Conservation (phyloP, 2,113 vertebrate genomes). For the Lagopus leucura region DNA sequence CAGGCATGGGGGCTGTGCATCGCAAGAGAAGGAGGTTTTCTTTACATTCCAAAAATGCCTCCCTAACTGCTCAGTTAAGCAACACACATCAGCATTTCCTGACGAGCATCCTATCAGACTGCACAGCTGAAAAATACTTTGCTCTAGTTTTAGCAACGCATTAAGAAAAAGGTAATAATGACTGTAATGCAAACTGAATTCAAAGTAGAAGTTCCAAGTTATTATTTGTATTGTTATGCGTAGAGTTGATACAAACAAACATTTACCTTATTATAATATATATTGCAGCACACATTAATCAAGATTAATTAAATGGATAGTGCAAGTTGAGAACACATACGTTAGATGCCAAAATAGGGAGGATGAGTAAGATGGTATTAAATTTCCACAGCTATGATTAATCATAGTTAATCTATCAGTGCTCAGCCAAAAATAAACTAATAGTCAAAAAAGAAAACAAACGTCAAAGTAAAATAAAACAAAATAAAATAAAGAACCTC, state of each 20-base stretch:
- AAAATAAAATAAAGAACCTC: neutral
- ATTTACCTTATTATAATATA: constrained; percentile 67
- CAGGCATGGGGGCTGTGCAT: constrained; percentile 10
- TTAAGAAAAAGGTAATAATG: constrained; percentile 55
- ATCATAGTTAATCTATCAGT: constrained; percentile 55
- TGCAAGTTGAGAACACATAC: constrained; percentile 38
- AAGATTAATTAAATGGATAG: constrained; percentile 66
- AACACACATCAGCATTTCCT: constrained; percentile 58
- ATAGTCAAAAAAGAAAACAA: neutral
- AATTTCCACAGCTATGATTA: constrained; percentile 56
- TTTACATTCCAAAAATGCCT: constrained; percentile 50
- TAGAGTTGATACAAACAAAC: constrained; percentile 65
- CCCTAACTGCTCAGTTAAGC: constrained; percentile 39
- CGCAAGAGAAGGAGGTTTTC: constrained; percentile 21
- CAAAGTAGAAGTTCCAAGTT: constrained; percentile 60
- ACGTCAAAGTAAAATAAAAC: neutral
- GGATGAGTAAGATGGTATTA: constrained; percentile 56
- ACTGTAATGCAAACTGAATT: constrained; percentile 67
- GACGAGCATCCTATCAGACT: constrained; percentile 35
- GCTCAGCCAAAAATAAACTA: constrained; percentile 52
- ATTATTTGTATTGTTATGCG: constrained; percentile 65
- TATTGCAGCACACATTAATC: constrained; percentile 62
- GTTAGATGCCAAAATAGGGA: constrained; percentile 30
- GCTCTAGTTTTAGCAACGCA: constrained; percentile 26
- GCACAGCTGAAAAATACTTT: constrained; percentile 13